These are phyloP conservation scores for Cryptotis parvus DNA, from an alignment of 2,113 vertebrate species.

Conservation along the genomic window DNA sequence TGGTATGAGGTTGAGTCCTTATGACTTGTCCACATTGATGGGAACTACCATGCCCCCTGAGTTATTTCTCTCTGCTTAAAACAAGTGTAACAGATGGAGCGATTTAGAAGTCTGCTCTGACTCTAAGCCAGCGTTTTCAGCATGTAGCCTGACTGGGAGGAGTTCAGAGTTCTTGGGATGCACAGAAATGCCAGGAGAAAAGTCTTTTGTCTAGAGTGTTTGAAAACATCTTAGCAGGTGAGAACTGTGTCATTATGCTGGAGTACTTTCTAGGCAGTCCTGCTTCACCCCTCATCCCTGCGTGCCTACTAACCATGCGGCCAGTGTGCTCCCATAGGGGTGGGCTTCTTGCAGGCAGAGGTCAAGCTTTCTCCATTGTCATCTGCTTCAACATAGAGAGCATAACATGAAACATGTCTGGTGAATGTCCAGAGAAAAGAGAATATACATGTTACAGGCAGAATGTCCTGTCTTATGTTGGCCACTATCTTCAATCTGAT, in stretches of 20 bases:
- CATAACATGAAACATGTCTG: neutral
- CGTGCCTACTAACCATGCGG: neutral
- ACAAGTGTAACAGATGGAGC: too few relatives aligned
- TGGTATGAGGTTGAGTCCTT: neutral
- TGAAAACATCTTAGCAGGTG: neutral
- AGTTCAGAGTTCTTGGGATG: neutral
- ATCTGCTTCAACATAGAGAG: neutral
- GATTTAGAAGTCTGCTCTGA: neutral
- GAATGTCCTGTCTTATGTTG: neutral
- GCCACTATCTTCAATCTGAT: neutral
- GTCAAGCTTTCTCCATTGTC: neutral
- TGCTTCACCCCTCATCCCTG: neutral
- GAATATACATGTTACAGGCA: neutral
- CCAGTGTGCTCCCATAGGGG: neutral
- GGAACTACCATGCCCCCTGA: neutral
- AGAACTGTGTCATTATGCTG: neutral
- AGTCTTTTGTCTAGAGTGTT: neutral
- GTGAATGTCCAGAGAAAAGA: neutral
- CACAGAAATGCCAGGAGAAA: neutral
- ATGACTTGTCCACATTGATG: too few relatives aligned
- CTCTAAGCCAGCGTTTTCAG: neutral
- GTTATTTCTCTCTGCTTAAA: neutral
- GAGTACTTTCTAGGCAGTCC: neutral
- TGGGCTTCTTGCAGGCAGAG: neutral
- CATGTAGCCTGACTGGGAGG: neutral